Evolutionary conservation across 2,888 invertebrate species (phyloP), one percentile per base, ranked within the genome.

Genomic region (Itoplectis maculator): DNA sequence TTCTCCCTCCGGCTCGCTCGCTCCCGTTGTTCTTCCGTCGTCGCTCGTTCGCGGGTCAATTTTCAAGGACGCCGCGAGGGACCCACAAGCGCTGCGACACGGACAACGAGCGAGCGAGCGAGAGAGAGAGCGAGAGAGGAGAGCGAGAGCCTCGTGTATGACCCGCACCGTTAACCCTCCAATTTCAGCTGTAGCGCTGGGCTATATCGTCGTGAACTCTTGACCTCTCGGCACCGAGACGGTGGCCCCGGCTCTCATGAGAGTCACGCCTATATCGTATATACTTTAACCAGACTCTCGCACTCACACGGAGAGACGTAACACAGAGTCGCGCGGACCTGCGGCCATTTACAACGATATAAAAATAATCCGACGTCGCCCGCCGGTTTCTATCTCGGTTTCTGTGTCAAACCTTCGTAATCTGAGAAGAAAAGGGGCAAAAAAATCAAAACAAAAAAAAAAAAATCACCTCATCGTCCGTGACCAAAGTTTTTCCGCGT

Each of bases 121-220:
- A 54, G 13, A 54, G 23, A 54, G 54, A 51, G 51, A 51, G 51
- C 18, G 51, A 51, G 20, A 51, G 51, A 51, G 13, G n/a, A 35
- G 47, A 3, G 47, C 7, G 49, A 56, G 49, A 49, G 42, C 40
- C 66, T 61, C 49, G 66, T 75, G 65, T 79, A 72, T 20, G 72
- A 72, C 20, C 72, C 63, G n/a, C n/a, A 45, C 23, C 45, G 54
- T 72, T 70, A 54, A 77, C 63, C 69, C 51, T 42, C 49, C 61
- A 18, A 56, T 54, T 72, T 66, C 72, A 65, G 45, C 20, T 70
- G 20, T 37, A 18, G 11, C 35, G 11, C 63, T n/a, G n/a, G 42
- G 18, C 70, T 70, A 59, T 65, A 78, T 47, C 45, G 45, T 23
- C 45, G 45, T 81, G 81, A 77, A 72, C 81, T 81, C 61, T 77